phyloP scores from a whole-genome alignment of 2,888 invertebrate species.

The Meta bourneti region DNA sequence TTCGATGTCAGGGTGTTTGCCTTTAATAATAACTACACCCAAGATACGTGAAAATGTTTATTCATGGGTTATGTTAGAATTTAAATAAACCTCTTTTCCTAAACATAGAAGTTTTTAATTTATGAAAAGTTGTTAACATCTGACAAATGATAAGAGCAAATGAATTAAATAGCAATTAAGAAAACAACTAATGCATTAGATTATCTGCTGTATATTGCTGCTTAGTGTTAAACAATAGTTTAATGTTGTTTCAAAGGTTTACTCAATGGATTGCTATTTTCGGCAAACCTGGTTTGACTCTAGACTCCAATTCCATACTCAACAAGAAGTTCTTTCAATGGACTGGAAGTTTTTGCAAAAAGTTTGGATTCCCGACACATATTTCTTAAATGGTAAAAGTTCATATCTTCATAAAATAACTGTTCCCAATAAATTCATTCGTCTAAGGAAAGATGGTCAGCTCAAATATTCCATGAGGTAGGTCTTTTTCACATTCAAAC shows the following conservation, averaged over 20 bases:
- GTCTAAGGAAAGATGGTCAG: constrained; percentile 86
- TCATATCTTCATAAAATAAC: constrained; percentile 98
- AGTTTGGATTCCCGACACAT: constrained; percentile 98
- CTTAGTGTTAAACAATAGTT: background rate
- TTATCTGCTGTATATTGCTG: background rate
- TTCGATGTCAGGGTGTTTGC: no score
- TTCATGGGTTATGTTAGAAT: no score
- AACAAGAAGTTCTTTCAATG: constrained; percentile 86
- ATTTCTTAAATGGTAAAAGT: constrained; percentile 96
- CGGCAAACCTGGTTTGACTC: constrained; percentile 92
- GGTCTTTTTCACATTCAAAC: background rate
- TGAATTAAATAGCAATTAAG: no score
- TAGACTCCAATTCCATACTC: constrained; percentile 86
- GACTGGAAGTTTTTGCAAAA: constrained; percentile 92
- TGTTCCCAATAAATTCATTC: constrained; percentile 94
- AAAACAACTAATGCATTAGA: no score
- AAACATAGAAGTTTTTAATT: no score
- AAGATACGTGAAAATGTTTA: no score
- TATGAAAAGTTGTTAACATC: no score
- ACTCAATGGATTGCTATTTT: constrained; percentile 93
- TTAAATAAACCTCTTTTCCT: no score
- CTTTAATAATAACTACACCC: no score
- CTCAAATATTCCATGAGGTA: constrained; percentile 78
- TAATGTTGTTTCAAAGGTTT: constrained; percentile 84
- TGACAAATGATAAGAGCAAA: no score